These are phyloP conservation scores for Steatornis caripensis DNA, from an alignment of 2,113 vertebrate species.

Conservation along the genomic window DNA sequence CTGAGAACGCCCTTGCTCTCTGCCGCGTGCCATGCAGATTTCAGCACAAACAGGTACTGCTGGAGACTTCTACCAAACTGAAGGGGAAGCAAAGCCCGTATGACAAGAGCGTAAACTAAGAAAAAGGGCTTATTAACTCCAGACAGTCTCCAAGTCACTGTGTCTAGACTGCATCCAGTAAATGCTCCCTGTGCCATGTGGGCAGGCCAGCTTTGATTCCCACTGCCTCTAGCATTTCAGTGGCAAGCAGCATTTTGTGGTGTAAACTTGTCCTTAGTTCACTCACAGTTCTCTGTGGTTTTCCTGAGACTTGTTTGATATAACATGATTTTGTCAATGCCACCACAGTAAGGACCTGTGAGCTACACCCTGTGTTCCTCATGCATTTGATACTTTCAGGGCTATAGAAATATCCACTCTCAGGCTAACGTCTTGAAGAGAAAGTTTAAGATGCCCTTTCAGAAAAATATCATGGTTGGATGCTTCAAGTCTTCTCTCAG, in stretches of 20 bases:
- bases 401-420: not conserved
- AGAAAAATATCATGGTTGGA: not conserved
- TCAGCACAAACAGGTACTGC: not conserved
- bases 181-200: not conserved
- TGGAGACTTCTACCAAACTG: not conserved
- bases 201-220: not conserved
- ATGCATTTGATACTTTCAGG: not conserved
- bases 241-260: not conserved
- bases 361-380: slow-evolving; percentile 7
- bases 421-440: not conserved
- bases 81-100: not conserved
- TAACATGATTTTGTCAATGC: not conserved
- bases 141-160: not conserved
- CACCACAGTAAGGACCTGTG: not conserved
- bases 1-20: not conserved
- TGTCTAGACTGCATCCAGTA: slow-evolving; percentile 7
- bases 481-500: not conserved
- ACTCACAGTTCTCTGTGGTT: not conserved
- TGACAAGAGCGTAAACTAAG: not conserved
- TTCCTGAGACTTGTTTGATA: not conserved
- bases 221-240: slow-evolving; percentile 1
- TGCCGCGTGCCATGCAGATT: not conserved
- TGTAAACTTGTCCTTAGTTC: not conserved
- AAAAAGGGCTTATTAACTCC: not conserved
- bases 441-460: not conserved